A percentile compares a stretch with the other conserved stretches of the same genome.
Conservation (phyloP, 2,888 invertebrate species). For the Calameuta pallipes region DNA sequence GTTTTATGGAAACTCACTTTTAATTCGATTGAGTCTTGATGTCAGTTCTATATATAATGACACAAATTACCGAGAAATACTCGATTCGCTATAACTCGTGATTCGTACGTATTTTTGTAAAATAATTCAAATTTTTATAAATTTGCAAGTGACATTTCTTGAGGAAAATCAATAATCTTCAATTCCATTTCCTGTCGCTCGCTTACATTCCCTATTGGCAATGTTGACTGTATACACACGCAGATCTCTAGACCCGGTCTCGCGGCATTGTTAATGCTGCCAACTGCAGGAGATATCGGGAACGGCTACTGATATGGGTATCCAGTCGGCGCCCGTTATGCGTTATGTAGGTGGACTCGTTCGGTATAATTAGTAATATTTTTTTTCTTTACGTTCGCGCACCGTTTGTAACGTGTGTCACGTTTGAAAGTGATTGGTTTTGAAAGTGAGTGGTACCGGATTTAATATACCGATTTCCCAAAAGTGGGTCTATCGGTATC, state of each 20-base stretch:
- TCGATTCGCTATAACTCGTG: neutral
- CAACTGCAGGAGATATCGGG: constrained; percentile 15
- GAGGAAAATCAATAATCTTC: neutral
- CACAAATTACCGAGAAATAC: neutral
- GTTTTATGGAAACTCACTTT: neutral
- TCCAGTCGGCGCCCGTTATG: constrained; percentile 10
- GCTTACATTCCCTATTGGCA: constrained; percentile 12
- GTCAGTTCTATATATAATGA: neutral
- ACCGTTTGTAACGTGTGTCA: constrained; percentile 15
- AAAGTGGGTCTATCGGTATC: neutral
- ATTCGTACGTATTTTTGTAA: neutral
- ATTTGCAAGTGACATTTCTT: neutral
- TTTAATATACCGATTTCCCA: neutral
- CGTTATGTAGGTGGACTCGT: constrained; percentile 24
- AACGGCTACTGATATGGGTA: constrained; percentile 13
- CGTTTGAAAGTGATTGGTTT: constrained; percentile 18
- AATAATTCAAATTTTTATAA: neutral
- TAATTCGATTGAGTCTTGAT: neutral
- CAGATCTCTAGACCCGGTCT: constrained; percentile 22
- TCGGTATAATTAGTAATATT: constrained; percentile 25
- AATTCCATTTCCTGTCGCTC: constrained; percentile 6
- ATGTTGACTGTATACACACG: constrained; percentile 20
- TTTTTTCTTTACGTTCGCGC: constrained; percentile 27
- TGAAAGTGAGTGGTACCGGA: neutral
- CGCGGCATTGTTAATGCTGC: constrained; percentile 29